These are phyloP conservation scores for Diploptera punctata DNA, from an alignment of 2,888 invertebrate species.

Conservation along the genomic window DNA sequence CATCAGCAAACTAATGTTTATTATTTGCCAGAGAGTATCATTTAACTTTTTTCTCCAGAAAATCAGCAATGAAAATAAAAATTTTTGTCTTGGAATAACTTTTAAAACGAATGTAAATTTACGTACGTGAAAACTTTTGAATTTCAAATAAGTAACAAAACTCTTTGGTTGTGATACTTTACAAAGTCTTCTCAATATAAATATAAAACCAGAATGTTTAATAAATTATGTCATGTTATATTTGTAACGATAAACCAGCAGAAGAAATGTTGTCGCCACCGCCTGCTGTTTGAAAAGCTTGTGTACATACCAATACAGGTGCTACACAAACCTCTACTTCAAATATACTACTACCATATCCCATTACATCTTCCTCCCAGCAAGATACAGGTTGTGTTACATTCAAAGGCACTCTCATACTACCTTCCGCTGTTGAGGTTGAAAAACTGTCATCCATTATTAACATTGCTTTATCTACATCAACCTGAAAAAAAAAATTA, in stretches of 20 bases:
- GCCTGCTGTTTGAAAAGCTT: constrained; percentile 82
- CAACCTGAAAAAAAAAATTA: constrained; percentile 59
- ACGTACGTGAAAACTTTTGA: neutral
- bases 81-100: too few species aligned
- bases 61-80: too few species aligned
- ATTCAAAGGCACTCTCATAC: constrained; percentile 68
- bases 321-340: constrained; percentile 77
- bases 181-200: neutral
- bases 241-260: constrained; percentile 72
- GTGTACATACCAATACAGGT: constrained; percentile 83
- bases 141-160: neutral
- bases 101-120: too few species aligned
- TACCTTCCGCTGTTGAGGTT: constrained; percentile 64
- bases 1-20: too few species aligned
- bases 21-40: too few species aligned
- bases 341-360: neutral
- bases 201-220: constrained; percentile 3
- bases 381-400: constrained; percentile 79
- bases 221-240: constrained; percentile 44
- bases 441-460: constrained; percentile 86
- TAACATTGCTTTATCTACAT: constrained; percentile 63
- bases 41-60: too few species aligned
- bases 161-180: neutral
- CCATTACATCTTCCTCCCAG: constrained; percentile 69
- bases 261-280: constrained; percentile 90